Conservation (phyloP, 1,140 invertebrate genomes). For the Neomicropteryx cornuta region DNA sequence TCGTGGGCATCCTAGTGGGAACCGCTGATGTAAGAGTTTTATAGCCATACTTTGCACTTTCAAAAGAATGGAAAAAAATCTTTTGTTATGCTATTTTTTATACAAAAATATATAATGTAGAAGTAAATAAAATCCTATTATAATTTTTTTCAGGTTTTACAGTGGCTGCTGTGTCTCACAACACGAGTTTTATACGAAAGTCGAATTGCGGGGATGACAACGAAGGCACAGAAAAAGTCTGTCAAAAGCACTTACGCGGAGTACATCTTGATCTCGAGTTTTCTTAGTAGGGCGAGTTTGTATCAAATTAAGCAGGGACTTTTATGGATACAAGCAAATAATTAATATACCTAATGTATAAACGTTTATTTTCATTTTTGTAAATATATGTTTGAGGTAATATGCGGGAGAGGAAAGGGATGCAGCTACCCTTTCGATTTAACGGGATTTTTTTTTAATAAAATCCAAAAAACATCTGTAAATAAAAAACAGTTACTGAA, state of each 20-base stretch:
- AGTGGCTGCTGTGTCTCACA: constrained; percentile 65
- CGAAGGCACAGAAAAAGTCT: constrained; percentile 15
- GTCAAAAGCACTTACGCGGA: constrained; percentile 48
- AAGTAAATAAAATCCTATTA: neutral
- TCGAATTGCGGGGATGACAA: constrained; percentile 18
- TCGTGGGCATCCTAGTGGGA: neutral
- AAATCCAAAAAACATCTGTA: no score
- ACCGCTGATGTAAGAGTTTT: no score
- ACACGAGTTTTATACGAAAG: constrained; percentile 64
- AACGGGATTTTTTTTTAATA: no score
- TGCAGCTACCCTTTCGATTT: no score
- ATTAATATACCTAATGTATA: neutral
- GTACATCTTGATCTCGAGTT: constrained; percentile 62
- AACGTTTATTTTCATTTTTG: neutral
- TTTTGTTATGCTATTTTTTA: no score
- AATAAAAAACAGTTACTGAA: no score
- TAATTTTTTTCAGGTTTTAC: constrained; percentile 46
- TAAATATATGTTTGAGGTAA: neutral
- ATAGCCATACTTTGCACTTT: no score
- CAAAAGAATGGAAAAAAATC: no score
- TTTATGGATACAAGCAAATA: constrained; percentile 47
- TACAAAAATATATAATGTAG: no score
- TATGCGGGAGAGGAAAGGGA: neutral
- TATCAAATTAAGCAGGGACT: constrained; percentile 47
- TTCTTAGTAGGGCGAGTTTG: constrained; percentile 51